Base-by-base conservation (phyloP, 2,888 invertebrate genomes). In the Heliconius aoede region DNA sequence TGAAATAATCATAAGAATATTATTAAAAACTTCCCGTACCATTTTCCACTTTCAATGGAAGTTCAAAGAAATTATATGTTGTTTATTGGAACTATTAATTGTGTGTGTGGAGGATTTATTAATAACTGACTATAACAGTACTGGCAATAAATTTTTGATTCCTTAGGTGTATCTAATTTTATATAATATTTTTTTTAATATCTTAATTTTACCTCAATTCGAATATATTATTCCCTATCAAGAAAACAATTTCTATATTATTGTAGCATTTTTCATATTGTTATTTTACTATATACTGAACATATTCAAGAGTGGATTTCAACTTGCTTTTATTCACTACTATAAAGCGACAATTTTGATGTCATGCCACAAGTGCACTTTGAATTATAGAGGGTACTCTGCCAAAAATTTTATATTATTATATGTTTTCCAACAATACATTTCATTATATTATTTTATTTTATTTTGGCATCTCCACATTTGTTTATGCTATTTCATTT, bases 301-400 rank as follows among this genome's bases (percentile, higher is more conserved):
- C 11, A n/a, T 40, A 36, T 58, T 26, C 58, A 67, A 36, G 28
- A 74, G 58, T 67, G 58, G 30, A 74, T 74, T 68, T 36, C 60
- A 28, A 21, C 36, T 60, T 74, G 58, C 36, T 55, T 24, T 65
- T 55, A 73, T 65, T 65, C 55, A 51, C 24, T 58, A 46, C 73
- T 51, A 64, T 64, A 46, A 51, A 21, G 55, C 64, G 30, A 62
- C 62, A 46, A 55, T 51, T 75, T 62, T 18, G 46, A 62, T 36
- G 28, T 60, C 60, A 11, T 62, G 40, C 32, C 51, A 62, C 40
- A 51, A 75, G 69, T 75, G 69, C 58, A 69, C 68, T 69, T 75
- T 32, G 11, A 62, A 62, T 75, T 61, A 68, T 75, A 32, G 46
- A 51, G 61, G 69, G 69, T 69, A 24, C 51, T 62, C 1, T 30